Percentiles rank a stretch among this genome's conserved stretches.
Conservation (phyloP, 1,140 invertebrate species). For the Plectrocnemia conspersa region DNA sequence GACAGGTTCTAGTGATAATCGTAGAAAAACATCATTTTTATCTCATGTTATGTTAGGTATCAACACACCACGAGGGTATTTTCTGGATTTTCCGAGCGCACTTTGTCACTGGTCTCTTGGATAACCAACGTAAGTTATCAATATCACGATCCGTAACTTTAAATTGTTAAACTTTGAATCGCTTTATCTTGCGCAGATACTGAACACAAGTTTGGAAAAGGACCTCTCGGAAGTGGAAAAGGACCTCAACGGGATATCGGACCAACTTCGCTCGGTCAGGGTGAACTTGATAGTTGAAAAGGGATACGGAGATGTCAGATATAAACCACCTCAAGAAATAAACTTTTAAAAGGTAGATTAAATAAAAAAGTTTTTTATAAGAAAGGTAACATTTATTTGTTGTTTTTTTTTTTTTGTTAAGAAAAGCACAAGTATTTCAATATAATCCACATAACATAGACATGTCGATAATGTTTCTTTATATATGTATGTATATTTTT, state of each 20-base stretch:
- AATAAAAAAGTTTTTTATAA: neutral
- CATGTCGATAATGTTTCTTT: constrained; percentile 9
- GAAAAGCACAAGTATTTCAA: constrained; percentile 19
- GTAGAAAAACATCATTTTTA: too few relatives aligned
- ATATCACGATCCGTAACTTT: neutral
- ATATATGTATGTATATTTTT: too few relatives aligned
- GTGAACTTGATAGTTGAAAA: constrained; percentile 29
- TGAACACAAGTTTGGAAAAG: constrained; percentile 30
- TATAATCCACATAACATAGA: constrained; percentile 14
- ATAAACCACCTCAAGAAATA: constrained; percentile 17
- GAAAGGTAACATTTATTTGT: neutral
- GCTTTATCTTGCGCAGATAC: constrained; percentile 12
- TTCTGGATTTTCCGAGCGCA: constrained; percentile 29
- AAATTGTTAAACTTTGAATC: neutral
- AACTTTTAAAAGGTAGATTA: constrained; percentile 12
- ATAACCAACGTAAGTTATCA: constrained; percentile 26
- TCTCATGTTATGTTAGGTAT: constrained; percentile 15
- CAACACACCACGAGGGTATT: constrained; percentile 30
- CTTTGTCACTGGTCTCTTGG: constrained; percentile 24
- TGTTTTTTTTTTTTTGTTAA: neutral
- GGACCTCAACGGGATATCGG: constrained; percentile 17
- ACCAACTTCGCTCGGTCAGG: constrained; percentile 22
- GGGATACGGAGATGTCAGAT: constrained; percentile 23
- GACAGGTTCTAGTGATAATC: too few relatives aligned
- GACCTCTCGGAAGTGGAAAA: constrained; percentile 31